These are phyloP conservation scores for Tupaia tana DNA, from an alignment of 2,113 vertebrate genomes.

Conservation along the genomic window DNA sequence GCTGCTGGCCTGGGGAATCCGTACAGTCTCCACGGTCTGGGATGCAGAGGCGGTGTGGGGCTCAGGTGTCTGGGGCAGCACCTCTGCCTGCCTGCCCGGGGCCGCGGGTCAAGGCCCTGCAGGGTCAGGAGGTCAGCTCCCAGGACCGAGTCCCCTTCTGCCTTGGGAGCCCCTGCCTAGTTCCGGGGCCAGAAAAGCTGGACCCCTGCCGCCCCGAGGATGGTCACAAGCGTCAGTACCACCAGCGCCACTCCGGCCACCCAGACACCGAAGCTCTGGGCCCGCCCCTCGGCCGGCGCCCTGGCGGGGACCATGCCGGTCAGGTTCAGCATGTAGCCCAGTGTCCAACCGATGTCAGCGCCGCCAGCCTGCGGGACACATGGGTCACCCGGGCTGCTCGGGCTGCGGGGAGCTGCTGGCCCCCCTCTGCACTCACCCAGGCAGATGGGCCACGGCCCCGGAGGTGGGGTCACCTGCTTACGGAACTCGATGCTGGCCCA, in stretches of 20 bases:
- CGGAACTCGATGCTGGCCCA: slow-evolving; percentile 89
- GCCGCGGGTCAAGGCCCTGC: no score
- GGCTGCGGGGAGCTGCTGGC: rapidly evolving
- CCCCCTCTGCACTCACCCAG: rapidly evolving
- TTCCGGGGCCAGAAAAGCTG: slow-evolving; percentile 52
- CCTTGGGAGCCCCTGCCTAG: no score
- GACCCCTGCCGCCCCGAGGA: not conserved
- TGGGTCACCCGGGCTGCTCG: not conserved
- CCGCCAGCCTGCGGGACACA: slow-evolving; percentile 85
- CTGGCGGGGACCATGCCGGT: slow-evolving; percentile 91
- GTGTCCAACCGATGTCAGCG: slow-evolving; percentile 91
- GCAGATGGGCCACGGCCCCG: rapidly evolving
- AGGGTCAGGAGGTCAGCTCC: no score
- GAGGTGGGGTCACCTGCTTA: slow-evolving; percentile 84
- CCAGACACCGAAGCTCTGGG: slow-evolving; percentile 86
- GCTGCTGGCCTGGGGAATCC: no score
- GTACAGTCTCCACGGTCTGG: no score
- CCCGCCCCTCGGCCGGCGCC: slow-evolving; percentile 74
- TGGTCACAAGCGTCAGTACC: slow-evolving; percentile 54
- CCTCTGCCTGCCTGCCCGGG: no score
- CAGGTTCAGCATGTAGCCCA: slow-evolving; percentile 96
- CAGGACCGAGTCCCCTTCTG: no score
- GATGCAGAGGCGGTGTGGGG: no score
- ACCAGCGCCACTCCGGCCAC: slow-evolving; percentile 83
- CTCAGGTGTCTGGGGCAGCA: no score